A percentile compares a stretch with the other conserved stretches of the same genome.
Evolutionary conservation across 2,888 invertebrate species (phyloP).

Genomic region (Synergus laeviventris): DNA sequence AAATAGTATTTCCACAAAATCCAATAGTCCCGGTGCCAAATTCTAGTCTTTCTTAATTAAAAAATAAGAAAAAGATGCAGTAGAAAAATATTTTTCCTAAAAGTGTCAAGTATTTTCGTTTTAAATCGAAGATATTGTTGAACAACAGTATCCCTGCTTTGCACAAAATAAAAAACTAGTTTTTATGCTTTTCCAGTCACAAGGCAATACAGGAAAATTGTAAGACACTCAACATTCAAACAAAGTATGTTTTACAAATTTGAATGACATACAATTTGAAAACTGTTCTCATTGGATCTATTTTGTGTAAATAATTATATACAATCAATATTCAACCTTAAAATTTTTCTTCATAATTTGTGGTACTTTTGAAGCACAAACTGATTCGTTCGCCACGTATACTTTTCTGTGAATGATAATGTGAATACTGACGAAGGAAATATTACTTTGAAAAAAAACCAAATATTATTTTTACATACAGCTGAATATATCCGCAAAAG

Average conservation of each 20-base stretch:
- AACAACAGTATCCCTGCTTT: slow-evolving; percentile 22
- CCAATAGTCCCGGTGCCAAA: slow-evolving; percentile 29
- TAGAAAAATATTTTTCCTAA: slow-evolving; percentile 6
- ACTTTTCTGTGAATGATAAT: slow-evolving; percentile 2
- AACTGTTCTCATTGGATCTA: not conserved
- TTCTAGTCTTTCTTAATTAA: slow-evolving; percentile 35
- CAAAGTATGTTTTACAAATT: too few relatives aligned
- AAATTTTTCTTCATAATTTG: slow-evolving; percentile 41
- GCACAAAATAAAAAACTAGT: slow-evolving; percentile 1
- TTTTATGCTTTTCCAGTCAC: slow-evolving; percentile 36
- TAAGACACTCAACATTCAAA: slow-evolving; percentile 34
- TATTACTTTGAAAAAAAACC: not conserved
- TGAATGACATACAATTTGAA: not conserved
- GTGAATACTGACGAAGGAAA: not conserved
- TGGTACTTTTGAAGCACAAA: slow-evolving; percentile 31
- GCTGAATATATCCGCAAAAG: not conserved
- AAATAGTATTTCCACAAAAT: slow-evolving; percentile 17
- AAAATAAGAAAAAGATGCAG: not conserved
- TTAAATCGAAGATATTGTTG: slow-evolving; percentile 34
- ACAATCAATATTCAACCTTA: not conserved
- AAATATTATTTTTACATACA: not conserved
- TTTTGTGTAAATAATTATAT: not conserved
- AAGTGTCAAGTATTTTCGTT: slow-evolving; percentile 8
- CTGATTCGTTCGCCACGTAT: not conserved
- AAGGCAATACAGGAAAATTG: slow-evolving; percentile 41